These are phyloP conservation scores for Parelbella ahira DNA, from an alignment of 2,888 invertebrate species.

Conservation along the genomic window DNA sequence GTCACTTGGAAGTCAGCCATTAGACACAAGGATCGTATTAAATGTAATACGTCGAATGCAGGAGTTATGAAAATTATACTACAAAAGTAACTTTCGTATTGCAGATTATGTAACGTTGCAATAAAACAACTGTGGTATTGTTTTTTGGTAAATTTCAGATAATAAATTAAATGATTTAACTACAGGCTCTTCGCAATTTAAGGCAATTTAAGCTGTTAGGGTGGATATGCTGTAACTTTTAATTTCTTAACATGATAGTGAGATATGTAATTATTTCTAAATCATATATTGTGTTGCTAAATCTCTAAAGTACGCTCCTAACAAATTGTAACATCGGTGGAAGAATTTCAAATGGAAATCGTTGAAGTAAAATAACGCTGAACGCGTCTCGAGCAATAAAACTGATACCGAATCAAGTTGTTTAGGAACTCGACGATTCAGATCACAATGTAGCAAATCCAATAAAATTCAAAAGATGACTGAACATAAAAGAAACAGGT, in stretches of 20 bases:
- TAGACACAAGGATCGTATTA: constrained; percentile 1
- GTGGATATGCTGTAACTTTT: no score
- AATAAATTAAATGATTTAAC: no score
- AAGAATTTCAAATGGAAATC: constrained; percentile 9
- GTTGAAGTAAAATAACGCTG: constrained; percentile 12
- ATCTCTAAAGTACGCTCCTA: neutral
- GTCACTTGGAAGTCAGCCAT: constrained; percentile 23
- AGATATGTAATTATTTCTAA: no score
- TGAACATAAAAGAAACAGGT: constrained; percentile 32
- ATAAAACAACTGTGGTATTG: no score
- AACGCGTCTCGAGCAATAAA: constrained; percentile 9
- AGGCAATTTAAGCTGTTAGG: no score
- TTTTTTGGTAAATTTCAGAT: no score
- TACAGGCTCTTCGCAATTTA: no score
- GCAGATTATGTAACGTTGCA: no score
- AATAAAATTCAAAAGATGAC: constrained; percentile 34
- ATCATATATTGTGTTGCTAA: neutral
- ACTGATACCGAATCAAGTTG: constrained; percentile 22
- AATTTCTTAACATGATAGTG: no score
- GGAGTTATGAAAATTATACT: constrained; percentile 1
- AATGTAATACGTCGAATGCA: constrained; percentile 4
- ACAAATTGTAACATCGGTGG: neutral
- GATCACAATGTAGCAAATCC: constrained; percentile 26
- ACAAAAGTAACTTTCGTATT: no score
- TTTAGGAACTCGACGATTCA: constrained; percentile 24